Evolutionary conservation across 2,888 invertebrate species (phyloP).

Genomic region (Bellardia bayeri): DNA sequence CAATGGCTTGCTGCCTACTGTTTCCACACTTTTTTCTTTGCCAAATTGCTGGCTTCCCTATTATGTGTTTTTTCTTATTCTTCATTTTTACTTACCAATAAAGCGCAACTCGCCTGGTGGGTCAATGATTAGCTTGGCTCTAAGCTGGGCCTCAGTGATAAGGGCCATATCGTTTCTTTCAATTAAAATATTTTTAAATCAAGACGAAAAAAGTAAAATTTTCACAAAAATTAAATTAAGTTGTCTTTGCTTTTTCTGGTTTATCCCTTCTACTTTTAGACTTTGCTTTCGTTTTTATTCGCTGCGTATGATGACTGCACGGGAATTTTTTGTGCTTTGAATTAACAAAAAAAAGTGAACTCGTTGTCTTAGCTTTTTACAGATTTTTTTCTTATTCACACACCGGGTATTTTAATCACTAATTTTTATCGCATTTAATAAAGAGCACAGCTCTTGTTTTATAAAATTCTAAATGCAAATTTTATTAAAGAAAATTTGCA

Average conservation of each 20-base stretch:
- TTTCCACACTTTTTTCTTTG: neutral
- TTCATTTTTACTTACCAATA: conserved; percentile 88
- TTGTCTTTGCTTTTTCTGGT: conserved; percentile 42
- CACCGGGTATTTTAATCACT: conserved; percentile 52
- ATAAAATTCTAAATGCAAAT: conserved; percentile 39
- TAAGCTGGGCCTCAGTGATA: conserved; percentile 86
- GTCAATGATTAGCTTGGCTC: conserved; percentile 91
- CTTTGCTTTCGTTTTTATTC: conserved; percentile 80
- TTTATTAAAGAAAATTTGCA: conserved; percentile 53
- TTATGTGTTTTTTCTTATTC: conserved; percentile 25
- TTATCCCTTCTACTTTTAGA: conserved; percentile 74
- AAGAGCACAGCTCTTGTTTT: conserved; percentile 29
- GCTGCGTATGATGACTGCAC: conserved; percentile 69
- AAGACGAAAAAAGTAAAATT: conserved; percentile 59
- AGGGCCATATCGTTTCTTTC: conserved; percentile 73
- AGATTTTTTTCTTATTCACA: conserved; percentile 39
- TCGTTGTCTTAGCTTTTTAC: conserved; percentile 54
- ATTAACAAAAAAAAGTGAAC: conserved; percentile 49
- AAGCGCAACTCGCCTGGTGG: conserved; percentile 95
- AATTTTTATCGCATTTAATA: conserved; percentile 17
- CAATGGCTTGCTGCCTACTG: conserved; percentile 22
- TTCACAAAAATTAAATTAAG: conserved; percentile 69
- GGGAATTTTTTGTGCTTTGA: conserved; percentile 67
- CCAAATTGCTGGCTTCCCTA: conserved; percentile 8
- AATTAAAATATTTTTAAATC: conserved; percentile 67